Base-by-base conservation (phyloP, 2,888 invertebrate genomes). In the Clusia tigrina region DNA sequence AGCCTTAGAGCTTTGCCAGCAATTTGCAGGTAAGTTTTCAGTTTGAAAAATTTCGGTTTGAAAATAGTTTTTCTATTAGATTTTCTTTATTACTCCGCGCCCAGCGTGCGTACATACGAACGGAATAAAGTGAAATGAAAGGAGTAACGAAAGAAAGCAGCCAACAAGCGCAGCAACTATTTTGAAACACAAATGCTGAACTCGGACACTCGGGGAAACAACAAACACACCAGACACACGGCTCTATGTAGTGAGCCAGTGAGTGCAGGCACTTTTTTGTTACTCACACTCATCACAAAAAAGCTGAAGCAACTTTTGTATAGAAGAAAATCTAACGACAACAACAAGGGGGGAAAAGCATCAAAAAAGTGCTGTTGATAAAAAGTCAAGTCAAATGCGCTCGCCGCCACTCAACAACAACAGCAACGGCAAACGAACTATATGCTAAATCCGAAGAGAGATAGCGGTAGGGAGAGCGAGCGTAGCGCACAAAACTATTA, bases 111-210 rank as follows among this genome's bases (percentile, higher is more conserved):
- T 81, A 79, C 82, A 80, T 80, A 77, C 81, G 82, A 83, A 83
- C 82, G 82, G 80, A 81, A 82, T 80, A 80, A 81, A 82, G 81
- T 82, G 81, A 83, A 83, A 83, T 83, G 82, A 83, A 83, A 83
- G 83, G 83, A 83, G 83, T 82, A 80, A 81, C 78, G 81, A 81
- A 83, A 83, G 82, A 83, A 83, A 83, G 82, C 82, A 80, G 78
- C 78, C 69, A 67, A 71, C 23, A 24, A 48, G 17, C 55, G 24
- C 51, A 58, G 10, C 22, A 32, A 48, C 48, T 20, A 71, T 55
- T 71, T 74, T 67, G 66, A 68, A 73, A 71, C 70, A 67, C 70
- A 67, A 24, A 22, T 24, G 48, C n/a, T n/a, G 42, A 32, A 64
- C 58, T 64, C 20, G 23, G 42, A 57, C 57, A 54, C 18, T 51